phyloP scores from a whole-genome alignment of 2,113 vertebrate species.

The Dipodomys ordii region DNA sequence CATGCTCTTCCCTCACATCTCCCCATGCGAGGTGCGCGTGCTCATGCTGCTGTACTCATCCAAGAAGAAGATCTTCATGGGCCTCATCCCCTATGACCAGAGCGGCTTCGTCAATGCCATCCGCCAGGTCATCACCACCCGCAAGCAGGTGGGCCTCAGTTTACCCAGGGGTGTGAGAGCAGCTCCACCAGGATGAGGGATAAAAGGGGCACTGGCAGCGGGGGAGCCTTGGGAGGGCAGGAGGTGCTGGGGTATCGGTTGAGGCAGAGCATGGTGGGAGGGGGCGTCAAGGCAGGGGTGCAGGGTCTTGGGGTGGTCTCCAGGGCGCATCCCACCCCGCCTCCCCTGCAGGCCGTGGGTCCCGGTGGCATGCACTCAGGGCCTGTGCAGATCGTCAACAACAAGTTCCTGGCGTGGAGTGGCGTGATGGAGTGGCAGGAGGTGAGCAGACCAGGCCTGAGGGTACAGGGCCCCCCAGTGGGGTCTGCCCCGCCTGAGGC shows the following conservation, averaged over 20 bases:
- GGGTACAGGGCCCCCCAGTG: too few relatives aligned
- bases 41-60: slow-evolving; percentile 97
- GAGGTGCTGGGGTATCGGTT: too few relatives aligned
- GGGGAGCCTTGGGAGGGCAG: neutral
- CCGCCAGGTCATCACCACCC: slow-evolving; percentile 97
- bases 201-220: accelerated
- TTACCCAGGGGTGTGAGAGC: too few relatives aligned
- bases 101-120: slow-evolving; percentile 97
- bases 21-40: slow-evolving; percentile 95
- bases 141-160: slow-evolving; percentile 88
- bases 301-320: too few relatives aligned
- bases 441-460: slow-evolving; percentile 82
- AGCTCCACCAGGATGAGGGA: too few relatives aligned
- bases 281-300: too few relatives aligned
- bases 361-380: neutral
- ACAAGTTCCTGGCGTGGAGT: slow-evolving; percentile 94
- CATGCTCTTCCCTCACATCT: slow-evolving; percentile 97
- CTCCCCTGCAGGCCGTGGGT: slow-evolving; percentile 45
- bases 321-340: neutral
- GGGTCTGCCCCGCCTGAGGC: slow-evolving; percentile 1
- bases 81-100: slow-evolving; percentile 97
- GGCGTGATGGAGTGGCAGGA: slow-evolving; percentile 96
- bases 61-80: slow-evolving; percentile 98
- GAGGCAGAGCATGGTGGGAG: too few relatives aligned
- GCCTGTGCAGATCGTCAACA: slow-evolving; percentile 86